Percentiles rank a stretch among this genome's conserved stretches.
These are phyloP conservation scores for Candoia aspera DNA, from an alignment of 2,113 vertebrate genomes.

Conservation along the genomic window DNA sequence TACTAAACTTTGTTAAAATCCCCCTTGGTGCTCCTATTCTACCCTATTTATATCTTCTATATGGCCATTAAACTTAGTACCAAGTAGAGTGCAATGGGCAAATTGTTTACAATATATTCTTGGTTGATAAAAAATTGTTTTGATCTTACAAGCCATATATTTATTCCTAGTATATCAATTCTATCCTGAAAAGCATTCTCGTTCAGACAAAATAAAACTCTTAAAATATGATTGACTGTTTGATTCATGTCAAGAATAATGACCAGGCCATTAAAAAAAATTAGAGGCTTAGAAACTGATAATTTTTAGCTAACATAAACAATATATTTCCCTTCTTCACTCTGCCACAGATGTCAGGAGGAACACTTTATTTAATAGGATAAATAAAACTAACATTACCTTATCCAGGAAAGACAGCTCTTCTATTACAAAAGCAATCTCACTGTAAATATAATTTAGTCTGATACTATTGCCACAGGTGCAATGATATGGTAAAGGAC, in stretches of 20 bases:
- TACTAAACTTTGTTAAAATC: background rate
- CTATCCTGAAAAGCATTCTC: background rate
- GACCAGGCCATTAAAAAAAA: background rate
- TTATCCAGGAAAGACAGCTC: background rate
- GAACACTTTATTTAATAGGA: background rate
- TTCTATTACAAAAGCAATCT: background rate
- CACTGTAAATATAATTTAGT: background rate
- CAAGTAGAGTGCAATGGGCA: background rate
- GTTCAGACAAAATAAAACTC: background rate
- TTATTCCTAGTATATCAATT: background rate
- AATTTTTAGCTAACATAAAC: background rate
- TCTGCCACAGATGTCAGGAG: background rate
- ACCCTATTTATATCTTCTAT: background rate
- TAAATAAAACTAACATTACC: background rate
- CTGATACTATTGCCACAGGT: background rate
- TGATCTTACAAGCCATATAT: background rate
- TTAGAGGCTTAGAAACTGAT: background rate
- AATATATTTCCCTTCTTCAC: background rate
- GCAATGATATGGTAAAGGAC: background rate
- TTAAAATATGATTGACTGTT: background rate
- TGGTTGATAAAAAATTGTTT: background rate
- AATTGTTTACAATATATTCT: background rate
- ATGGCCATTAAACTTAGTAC: background rate
- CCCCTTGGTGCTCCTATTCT: background rate
- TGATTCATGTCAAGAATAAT: background rate